Percentiles rank a stretch among this genome's conserved stretches.
phyloP scores from a whole-genome alignment of 1,140 invertebrate species.

The Microplitis demolitor region DNA sequence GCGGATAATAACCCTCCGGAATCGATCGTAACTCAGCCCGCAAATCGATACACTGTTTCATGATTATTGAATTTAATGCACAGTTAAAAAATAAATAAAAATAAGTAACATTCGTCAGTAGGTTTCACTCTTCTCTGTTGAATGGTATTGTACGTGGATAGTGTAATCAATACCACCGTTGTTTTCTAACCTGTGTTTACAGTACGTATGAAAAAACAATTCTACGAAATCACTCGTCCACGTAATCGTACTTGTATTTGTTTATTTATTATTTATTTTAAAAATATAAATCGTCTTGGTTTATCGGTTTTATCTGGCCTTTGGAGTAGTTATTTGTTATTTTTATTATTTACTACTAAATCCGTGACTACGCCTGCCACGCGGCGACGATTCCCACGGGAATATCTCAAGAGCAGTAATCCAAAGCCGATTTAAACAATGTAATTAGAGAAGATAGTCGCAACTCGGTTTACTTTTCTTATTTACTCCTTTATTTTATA shows the following conservation, averaged over 20 bases:
- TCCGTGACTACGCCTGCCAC: background rate
- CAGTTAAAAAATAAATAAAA: background rate
- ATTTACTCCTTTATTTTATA: too few relatives aligned
- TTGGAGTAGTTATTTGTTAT: background rate
- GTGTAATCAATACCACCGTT: too few relatives aligned
- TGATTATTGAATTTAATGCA: slow-evolving; percentile 17
- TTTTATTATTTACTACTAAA: background rate
- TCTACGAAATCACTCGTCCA: too few relatives aligned
- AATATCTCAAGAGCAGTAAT: slow-evolving; percentile 23
- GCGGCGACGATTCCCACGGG: slow-evolving; percentile 19
- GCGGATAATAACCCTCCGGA: slow-evolving; percentile 9
- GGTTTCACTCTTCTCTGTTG: background rate
- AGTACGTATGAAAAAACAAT: too few relatives aligned
- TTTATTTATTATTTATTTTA: too few relatives aligned
- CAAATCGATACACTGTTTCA: background rate
- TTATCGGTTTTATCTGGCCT: background rate
- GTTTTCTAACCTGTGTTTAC: too few relatives aligned
- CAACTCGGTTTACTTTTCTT: background rate
- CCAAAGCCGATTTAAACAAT: slow-evolving; percentile 32
- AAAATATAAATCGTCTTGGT: background rate
- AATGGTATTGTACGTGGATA: background rate
- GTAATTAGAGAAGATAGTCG: slow-evolving; percentile 34
- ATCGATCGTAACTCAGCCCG: slow-evolving; percentile 13
- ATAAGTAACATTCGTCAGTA: background rate
- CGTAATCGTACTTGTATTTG: too few relatives aligned